These are phyloP conservation scores for Adelphocoris suturalis DNA, from an alignment of 2,888 invertebrate species.

Conservation along the genomic window DNA sequence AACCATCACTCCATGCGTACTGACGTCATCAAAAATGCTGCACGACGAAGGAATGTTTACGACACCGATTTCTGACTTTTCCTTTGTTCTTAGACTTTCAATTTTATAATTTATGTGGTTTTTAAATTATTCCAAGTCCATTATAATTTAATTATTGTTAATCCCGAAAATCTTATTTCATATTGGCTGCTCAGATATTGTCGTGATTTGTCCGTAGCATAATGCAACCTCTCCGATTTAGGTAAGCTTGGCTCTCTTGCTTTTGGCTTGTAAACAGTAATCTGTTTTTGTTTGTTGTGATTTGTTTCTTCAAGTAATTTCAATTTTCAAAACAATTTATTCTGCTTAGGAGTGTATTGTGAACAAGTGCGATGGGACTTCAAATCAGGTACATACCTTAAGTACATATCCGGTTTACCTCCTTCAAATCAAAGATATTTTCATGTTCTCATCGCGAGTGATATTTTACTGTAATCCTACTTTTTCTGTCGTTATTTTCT, in stretches of 20 bases:
- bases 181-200: not conserved
- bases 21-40: constrained; percentile 13
- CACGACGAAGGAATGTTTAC: constrained; percentile 2
- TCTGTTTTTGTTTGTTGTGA: constrained; percentile 43
- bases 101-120: not conserved
- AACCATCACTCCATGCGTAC: not conserved
- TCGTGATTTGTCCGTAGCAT: not conserved
- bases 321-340: not conserved
- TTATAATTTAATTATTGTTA: not conserved
- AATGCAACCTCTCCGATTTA: constrained; percentile 36
- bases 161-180: not conserved
- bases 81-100: not conserved
- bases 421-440: too few species aligned
- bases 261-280: constrained; percentile 59
- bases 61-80: not conserved
- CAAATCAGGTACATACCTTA: constrained; percentile 49
- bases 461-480: too few species aligned
- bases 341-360: constrained; percentile 18
- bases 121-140: not conserved
- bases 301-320: not conserved
- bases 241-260: constrained; percentile 51
- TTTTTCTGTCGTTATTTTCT: too few species aligned
- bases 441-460: too few species aligned
- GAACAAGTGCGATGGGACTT: constrained; percentile 44
- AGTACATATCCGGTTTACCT: not conserved